phyloP scores from a whole-genome alignment of 2,888 invertebrate species.

The Aleiodes leptofemur region DNA sequence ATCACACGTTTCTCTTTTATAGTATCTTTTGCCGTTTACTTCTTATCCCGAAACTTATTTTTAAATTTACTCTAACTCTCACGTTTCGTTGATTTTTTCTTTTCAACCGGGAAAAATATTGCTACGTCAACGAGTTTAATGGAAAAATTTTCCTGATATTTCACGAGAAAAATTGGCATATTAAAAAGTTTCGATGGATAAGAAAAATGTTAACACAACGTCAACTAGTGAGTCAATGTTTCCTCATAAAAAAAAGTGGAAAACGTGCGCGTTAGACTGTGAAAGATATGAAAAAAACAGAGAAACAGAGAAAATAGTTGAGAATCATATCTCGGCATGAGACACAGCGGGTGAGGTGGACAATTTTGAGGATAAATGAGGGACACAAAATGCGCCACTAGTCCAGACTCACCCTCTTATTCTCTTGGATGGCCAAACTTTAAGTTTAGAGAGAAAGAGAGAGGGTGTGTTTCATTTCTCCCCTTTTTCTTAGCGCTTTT shows the following conservation, averaged over 20 bases:
- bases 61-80: background rate
- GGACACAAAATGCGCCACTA: slow-evolving; percentile 9
- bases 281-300: slow-evolving; percentile 9
- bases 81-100: slow-evolving; percentile 9
- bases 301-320: background rate
- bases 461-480: slow-evolving; percentile 33
- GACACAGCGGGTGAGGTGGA: slow-evolving; percentile 7
- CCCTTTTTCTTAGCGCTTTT: slow-evolving; percentile 14
- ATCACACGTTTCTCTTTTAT: slow-evolving; percentile 32
- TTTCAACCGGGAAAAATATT: too few species aligned
- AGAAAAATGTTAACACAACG: slow-evolving; percentile 19
- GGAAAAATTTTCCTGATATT: background rate
- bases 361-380: slow-evolving; percentile 51
- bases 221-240: slow-evolving; percentile 9
- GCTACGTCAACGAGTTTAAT: too few species aligned
- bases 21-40: background rate
- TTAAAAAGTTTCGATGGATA: background rate
- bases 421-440: slow-evolving; percentile 55
- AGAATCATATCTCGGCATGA: slow-evolving; percentile 29
- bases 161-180: background rate
- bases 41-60: background rate
- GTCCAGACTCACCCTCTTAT: slow-evolving; percentile 17
- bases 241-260: background rate
- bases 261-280: slow-evolving; percentile 20
- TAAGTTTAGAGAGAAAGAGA: slow-evolving; percentile 48